Percentiles rank a stretch among this genome's conserved stretches.
Evolutionary conservation across 2,888 invertebrate species (phyloP).

Genomic region (Nephrocerus scutellatus): DNA sequence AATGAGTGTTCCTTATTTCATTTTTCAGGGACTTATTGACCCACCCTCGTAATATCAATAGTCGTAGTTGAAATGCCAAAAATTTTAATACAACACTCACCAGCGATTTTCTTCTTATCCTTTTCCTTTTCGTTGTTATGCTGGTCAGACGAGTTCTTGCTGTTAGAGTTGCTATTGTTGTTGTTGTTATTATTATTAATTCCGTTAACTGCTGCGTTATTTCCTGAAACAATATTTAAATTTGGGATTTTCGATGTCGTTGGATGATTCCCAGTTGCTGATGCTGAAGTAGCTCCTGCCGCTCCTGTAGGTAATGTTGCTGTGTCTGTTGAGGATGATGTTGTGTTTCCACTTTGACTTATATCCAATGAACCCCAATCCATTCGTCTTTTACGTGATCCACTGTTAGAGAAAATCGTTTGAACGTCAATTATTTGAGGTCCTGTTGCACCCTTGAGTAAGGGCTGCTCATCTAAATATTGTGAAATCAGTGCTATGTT

Average conservation of each 20-base stretch:
- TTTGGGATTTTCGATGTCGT: constrained; percentile 18
- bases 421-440: constrained; percentile 46
- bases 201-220: too few relatives aligned
- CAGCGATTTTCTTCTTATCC: constrained; percentile 41
- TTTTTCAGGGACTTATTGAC: too few relatives aligned
- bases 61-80: too few relatives aligned
- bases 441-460: constrained; percentile 40
- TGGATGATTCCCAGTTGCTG: constrained; percentile 14
- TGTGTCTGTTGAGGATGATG: constrained; percentile 33
- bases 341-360: constrained; percentile 41
- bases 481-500: constrained; percentile 20
- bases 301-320: too few relatives aligned
- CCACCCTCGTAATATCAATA: too few relatives aligned
- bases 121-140: constrained; percentile 39
- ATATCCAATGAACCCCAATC: constrained; percentile 48
- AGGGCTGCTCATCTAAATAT: constrained; percentile 37
- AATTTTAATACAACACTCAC: constrained; percentile 27
- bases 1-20: too few relatives aligned
- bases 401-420: constrained; percentile 40
- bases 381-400: constrained; percentile 48
- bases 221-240: too few relatives aligned
- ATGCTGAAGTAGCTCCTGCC: too few relatives aligned
- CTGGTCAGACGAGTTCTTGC: too few relatives aligned
- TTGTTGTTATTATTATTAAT: constrained; percentile 5
- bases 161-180: background rate